Base-by-base conservation (phyloP, 1,140 invertebrate genomes). In the Caerostris extrusa region DNA sequence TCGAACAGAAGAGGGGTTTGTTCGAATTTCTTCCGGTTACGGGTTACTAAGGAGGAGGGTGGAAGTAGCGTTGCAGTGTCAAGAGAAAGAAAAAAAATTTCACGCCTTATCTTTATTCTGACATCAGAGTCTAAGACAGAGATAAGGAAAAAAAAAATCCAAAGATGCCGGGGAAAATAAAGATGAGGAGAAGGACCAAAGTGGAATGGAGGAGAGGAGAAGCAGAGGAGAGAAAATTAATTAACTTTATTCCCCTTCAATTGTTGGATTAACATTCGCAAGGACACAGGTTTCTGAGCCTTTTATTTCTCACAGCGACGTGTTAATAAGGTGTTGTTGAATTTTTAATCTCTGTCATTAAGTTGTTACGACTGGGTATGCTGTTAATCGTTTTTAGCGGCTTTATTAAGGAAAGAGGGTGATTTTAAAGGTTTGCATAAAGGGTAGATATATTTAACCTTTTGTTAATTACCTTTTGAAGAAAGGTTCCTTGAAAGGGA, bases 21-120 rank as follows among this genome's bases (percentile, higher is more conserved):
- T 92, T 92, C 90, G 90, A 92, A 92, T 92, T 92, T 92, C 90
- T 85, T 92, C 90, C 90, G 82, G 90, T 92, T 92, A 67, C 61
- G 90, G 90, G 61, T 90, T 56, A 64, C 60, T 34, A 34, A 34
- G 34, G 56, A 82, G 71, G 87, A 12, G 64, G 87, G 2, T 53
- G 56, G 50, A 56, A 85, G 57, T 61, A 61, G 85, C 34, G 34
- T 87, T 17, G 85, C 8, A 34, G 71, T 82, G 67, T 82, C 89
- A 82, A 91, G 53, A 91, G 14, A 82, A 82, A 67, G 50, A n/a
- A 53, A 92, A n/a, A 92, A 92, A 92, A 67, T 5, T 55, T 60
- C 77, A 19, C 81, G 81, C 81, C 90, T 92, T 92, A 92, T 92
- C 90, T 92, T 92, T 92, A 92, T 92, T 92, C 81, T 85, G 60